A percentile compares a stretch with the other conserved stretches of the same genome.
Conservation (phyloP, 2,888 invertebrate genomes). For the Drosophila eohydei region DNA sequence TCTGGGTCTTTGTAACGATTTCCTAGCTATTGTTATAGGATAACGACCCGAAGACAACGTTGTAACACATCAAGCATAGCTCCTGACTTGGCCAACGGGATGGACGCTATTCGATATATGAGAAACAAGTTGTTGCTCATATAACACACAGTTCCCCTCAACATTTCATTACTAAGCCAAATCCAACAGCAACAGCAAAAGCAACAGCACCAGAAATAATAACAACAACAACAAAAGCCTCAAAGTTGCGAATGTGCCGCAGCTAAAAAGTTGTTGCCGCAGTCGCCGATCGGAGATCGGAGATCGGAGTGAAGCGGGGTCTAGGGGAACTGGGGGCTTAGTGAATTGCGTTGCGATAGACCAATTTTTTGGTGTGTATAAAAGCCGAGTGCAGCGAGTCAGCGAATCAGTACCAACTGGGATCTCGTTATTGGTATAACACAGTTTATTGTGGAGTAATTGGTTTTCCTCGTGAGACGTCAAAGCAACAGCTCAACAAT, state of each 20-base stretch:
- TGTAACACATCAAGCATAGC: constrained; percentile 48
- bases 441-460: constrained; percentile 79
- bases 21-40: constrained; percentile 77
- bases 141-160: constrained; percentile 68
- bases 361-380: constrained; percentile 84
- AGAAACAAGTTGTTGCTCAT: constrained; percentile 80
- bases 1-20: constrained; percentile 65
- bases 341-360: constrained; percentile 78
- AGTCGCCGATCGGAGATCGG: constrained; percentile 3
- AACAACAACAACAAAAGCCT: constrained; percentile 30
- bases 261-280: constrained; percentile 27
- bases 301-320: not conserved
- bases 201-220: constrained; percentile 19
- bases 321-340: constrained; percentile 7
- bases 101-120: constrained; percentile 35
- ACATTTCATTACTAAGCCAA: constrained; percentile 78
- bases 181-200: constrained; percentile 31
- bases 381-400: constrained; percentile 80
- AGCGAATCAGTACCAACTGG: constrained; percentile 85
- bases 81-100: constrained; percentile 46
- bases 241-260: constrained; percentile 71
- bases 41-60: constrained; percentile 71
- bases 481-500: constrained; percentile 85
- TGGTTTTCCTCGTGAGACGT: constrained; percentile 81
- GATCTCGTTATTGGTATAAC: constrained; percentile 85